Evolutionary conservation across 2,797 vertebrate genomes (phyloP), one percentile per base, ranked within the genome.

Genomic region (Lepidocolaptes lacrymiger): DNA sequence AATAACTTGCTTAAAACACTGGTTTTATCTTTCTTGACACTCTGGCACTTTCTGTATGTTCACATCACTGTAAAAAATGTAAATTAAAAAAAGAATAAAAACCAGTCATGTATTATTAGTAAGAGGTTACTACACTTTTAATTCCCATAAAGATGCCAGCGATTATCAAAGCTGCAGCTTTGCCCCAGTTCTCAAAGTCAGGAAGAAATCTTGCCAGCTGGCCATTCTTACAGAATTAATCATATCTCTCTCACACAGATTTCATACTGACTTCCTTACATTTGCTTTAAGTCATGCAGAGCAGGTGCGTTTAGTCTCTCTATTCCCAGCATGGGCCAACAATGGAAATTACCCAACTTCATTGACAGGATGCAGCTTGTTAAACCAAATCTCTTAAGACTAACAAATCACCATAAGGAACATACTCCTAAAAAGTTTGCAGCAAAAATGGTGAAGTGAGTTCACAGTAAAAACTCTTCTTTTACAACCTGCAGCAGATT

Each of bases 291-390:
- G 98, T 98, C 98, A 98, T 98, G 98, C 98, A 98, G 97, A 98
- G 98, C 99, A 99, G 99, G 99, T 99, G 99, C 97, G 98, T 98
- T 99, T 98, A 98, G 98, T 98, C 98, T 99, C 98, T 97, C 97
- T 96, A 96, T 98, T 99, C 98, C 98, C 98, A 99, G 98, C 98
- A 97, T 96, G 96, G 96, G 97, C 96, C 98, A 97, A 99, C 99
- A 99, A 98, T 98, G 98, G 98, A 98, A 98, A 97, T 97, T 97
- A 97, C 97, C 97, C 97, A 97, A 97, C 96, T 97, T 86, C 97
- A 98, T 91, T 95, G 97, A 98, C 99, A 99, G 99, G 99, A 99
- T 99, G 99, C 99, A 99, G 99, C 99, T 99, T 99, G 98, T 98
- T 98, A 98, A 98, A 97, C 97, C 95, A 96, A 98, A 98, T 98